phyloP scores from a whole-genome alignment of 2,113 vertebrate species.

The Rhombomys opimus region DNA sequence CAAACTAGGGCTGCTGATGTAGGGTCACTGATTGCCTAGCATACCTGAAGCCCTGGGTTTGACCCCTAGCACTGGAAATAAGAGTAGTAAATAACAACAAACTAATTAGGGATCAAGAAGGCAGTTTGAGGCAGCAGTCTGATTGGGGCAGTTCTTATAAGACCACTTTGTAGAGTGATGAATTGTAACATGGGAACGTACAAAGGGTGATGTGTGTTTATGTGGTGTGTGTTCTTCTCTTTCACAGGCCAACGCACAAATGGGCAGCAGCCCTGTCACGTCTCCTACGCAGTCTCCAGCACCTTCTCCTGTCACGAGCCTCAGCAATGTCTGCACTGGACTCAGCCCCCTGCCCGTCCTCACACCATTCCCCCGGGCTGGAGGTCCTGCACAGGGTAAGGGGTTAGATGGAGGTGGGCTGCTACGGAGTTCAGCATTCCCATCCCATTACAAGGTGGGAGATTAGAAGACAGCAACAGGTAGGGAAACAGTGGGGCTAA shows the following conservation, averaged over 20 bases:
- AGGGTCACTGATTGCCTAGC: background rate
- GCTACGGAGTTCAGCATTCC: background rate
- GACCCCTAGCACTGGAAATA: background rate
- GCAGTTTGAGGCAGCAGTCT: background rate
- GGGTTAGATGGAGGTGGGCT: background rate
- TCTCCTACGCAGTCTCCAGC: slow-evolving; percentile 97
- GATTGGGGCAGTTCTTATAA: slow-evolving; percentile 37
- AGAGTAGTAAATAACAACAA: background rate
- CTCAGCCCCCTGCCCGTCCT: slow-evolving; percentile 96
- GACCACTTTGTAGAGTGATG: background rate
- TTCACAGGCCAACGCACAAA: slow-evolving; percentile 91
- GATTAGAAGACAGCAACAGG: background rate
- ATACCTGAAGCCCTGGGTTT: background rate
- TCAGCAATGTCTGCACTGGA: slow-evolving; percentile 95
- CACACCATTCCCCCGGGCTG: slow-evolving; percentile 94
- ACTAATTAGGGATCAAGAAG: background rate
- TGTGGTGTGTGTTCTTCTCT: slow-evolving; percentile 23
- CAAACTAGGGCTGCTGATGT: background rate
- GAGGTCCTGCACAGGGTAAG: slow-evolving; percentile 95
- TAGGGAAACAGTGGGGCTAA: background rate
- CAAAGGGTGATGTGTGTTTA: background rate
- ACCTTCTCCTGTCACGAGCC: slow-evolving; percentile 94
- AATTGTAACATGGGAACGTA: background rate
- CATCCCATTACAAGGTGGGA: background rate
- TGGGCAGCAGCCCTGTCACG: slow-evolving; percentile 95